Base-by-base conservation (phyloP, 2,888 invertebrate species). In the Byasa hedistus region DNA sequence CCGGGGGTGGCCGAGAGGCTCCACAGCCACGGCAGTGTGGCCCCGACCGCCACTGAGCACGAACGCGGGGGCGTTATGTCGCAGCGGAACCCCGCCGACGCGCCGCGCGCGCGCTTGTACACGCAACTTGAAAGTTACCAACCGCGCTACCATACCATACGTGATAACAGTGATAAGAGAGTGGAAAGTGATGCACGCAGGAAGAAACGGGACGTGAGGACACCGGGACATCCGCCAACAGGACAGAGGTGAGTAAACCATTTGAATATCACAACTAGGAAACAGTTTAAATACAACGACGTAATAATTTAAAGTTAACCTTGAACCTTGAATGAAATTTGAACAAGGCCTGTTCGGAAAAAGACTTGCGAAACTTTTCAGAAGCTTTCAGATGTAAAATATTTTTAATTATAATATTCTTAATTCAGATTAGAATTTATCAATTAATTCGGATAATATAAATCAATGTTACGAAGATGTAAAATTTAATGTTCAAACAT, bases 101-200 rank as follows among this genome's bases (percentile, higher is more conserved):
- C 86, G 82, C 89, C 89, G 76, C 90, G 89, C 81, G 87, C 89
- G 84, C 87, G 87, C 0, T 77, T 91, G 19, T 84, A 85, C 72
- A 81, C 90, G 84, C 91, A 89, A 84, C 87, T 92, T 56, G 92
- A 92, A 80, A 89, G 91, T 85, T 92, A 91, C 73, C 92, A 92
- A 61, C 92, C 92, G 69, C 77, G 86, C 69, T 92, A 92, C 73
- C 92, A 92, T 75, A 91, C 92, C 68, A 90, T 92, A 73, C 87
- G 92, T 80, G 89, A 91, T 74, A 86, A 78, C 73, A 85, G 88
- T 88, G 90, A 85, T 79, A 89, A 86, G 75, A 87, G 77, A 85
- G 88, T 87, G 84, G 88, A 89, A 66, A 87, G 88, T 89, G 90
- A 90, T 83, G 86, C 85, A 69, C 77, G 86, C 72, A 83, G 80